Base-by-base conservation (phyloP, 35 echinoderm and acorn worm genomes). In the Lytechinus pictus region DNA sequence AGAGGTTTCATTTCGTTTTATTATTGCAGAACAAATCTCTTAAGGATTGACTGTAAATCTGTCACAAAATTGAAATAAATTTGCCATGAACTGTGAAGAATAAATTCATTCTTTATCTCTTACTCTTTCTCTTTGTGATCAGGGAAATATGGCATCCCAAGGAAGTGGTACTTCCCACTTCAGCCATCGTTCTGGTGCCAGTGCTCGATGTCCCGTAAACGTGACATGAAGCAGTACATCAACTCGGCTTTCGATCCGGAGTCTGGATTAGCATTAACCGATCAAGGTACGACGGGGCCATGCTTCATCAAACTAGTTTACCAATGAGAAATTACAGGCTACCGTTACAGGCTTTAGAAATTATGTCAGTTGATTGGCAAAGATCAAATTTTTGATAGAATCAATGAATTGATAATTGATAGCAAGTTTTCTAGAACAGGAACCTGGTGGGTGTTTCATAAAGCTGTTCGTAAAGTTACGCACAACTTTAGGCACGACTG, bases 131-230 rank as follows among this genome's bases (percentile, higher is more conserved):
- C 21, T 29, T 6, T 90, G 13, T 90, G 88, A 52, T 54, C 21
- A 99, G 98, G 98, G n/a, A 95, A 95, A 66, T 96, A 96, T 58
- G 98, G 98, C 27, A 94, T 99, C 28, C 97, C 97, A 52, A 90
- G 94, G 9, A 94, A 87, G 8, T 99, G 97, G 96, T 97, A 99
- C 92, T 99, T 97, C 93, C 95, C 95, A 28, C 94, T 99, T 8
- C 94, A 89, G 28, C 86, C 95, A 10, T 58, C 58, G 52, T 99
- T 97, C 61, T 99, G 98, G 98, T 89, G 53, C n/a, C 57, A 91
- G 12, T 92, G 89, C 21, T 87, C 55, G 55, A 56, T 54, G n/a
- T 79, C 79, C 27, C 52, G 29, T n/a, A 93, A 93, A 27, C 92
- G 10, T 28, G 92, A 93, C 54, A 93, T 93, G 92, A 55, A 29